These are phyloP conservation scores for Diloba caeruleocephala DNA, from an alignment of 2,888 invertebrate species.

Conservation along the genomic window DNA sequence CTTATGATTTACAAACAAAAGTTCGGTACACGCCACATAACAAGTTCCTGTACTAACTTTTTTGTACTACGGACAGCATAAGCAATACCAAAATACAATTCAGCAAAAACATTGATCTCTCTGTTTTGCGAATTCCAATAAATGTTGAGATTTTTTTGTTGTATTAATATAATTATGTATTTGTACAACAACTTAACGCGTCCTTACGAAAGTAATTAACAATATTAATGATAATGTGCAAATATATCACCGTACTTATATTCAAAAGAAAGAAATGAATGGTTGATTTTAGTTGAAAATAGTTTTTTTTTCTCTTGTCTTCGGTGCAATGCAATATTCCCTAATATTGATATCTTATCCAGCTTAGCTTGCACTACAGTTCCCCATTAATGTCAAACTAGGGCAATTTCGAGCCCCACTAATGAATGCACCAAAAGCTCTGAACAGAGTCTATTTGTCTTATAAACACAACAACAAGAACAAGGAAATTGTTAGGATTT, in stretches of 20 bases:
- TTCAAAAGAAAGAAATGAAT: too few species aligned
- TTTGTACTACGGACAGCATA: slow-evolving; percentile 8
- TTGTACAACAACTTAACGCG: slow-evolving; percentile 6
- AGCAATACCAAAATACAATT: slow-evolving; percentile 4
- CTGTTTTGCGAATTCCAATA: slow-evolving; percentile 15
- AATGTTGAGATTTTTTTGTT: slow-evolving; percentile 1
- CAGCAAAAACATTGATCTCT: slow-evolving; percentile 20
- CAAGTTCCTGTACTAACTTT: background rate
- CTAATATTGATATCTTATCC: slow-evolving; percentile 20
- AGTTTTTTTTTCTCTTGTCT: slow-evolving; percentile 2
- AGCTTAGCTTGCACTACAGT: background rate
- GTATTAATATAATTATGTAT: slow-evolving; percentile 1
- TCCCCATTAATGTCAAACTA: slow-evolving; percentile 42
- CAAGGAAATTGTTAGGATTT: slow-evolving; percentile 9
- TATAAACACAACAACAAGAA: slow-evolving; percentile 10
- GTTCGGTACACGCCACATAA: background rate
- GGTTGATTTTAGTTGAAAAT: too few species aligned
- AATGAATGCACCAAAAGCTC: slow-evolving; percentile 30
- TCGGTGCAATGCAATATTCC: slow-evolving; percentile 10
- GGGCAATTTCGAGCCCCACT: slow-evolving; percentile 28
- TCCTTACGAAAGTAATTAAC: background rate
- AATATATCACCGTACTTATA: too few species aligned
- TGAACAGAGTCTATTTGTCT: slow-evolving; percentile 4
- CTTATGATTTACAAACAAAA: background rate
- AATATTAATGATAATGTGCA: background rate